Percentiles rank a stretch among this genome's conserved stretches.
phyloP scores from a whole-genome alignment of 2,888 invertebrate species.

The Philaethria dido region DNA sequence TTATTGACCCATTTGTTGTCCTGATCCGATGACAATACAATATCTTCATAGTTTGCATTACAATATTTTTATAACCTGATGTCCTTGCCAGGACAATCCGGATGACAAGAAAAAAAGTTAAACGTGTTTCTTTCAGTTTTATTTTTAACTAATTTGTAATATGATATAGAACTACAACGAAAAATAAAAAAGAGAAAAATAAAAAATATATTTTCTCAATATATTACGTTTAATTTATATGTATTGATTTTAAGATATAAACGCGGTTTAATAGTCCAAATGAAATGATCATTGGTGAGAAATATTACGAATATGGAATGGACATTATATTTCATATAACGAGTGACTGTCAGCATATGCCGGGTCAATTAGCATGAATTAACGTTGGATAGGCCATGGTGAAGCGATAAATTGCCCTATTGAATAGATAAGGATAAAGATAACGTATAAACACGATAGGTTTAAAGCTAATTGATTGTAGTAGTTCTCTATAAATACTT shows the following conservation, averaged over 20 bases:
- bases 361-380: constrained; percentile 46
- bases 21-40: too few species aligned
- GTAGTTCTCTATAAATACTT: constrained; percentile 15
- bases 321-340: constrained; percentile 42
- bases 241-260: constrained; percentile 8
- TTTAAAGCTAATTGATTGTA: constrained; percentile 39
- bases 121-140: too few species aligned
- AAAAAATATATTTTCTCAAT: too few species aligned
- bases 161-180: too few species aligned
- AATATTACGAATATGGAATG: constrained; percentile 33
- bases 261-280: constrained; percentile 14
- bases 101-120: too few species aligned
- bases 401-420: constrained; percentile 45
- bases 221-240: too few species aligned
- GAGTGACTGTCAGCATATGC: constrained; percentile 42
- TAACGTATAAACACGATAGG: constrained; percentile 37
- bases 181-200: too few species aligned
- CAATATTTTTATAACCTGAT: too few species aligned
- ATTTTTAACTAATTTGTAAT: too few species aligned
- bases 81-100: too few species aligned
- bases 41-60: too few species aligned
- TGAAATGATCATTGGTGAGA: constrained; percentile 22
- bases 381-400: constrained; percentile 42
- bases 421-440: constrained; percentile 45
- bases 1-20: too few species aligned